These are phyloP conservation scores for Tyria jacobaeae DNA, from an alignment of 2,888 invertebrate species.

Conservation along the genomic window DNA sequence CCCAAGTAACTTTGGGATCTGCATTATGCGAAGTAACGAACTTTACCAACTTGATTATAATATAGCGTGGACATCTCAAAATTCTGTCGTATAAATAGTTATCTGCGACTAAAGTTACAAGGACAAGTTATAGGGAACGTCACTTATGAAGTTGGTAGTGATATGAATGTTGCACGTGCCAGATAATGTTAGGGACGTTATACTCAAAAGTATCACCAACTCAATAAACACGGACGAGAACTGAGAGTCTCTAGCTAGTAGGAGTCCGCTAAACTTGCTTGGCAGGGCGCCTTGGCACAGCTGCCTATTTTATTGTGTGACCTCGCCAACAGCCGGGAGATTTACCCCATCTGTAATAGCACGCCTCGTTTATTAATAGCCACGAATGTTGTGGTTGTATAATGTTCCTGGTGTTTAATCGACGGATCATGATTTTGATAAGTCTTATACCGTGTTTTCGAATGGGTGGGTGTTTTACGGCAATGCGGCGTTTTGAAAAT, in stretches of 20 bases:
- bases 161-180: slow-evolving; percentile 1
- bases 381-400: slow-evolving; percentile 63
- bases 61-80: slow-evolving; percentile 13
- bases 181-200: background rate
- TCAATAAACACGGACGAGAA: slow-evolving; percentile 10
- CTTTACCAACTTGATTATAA: slow-evolving; percentile 18
- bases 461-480: background rate
- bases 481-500: slow-evolving; percentile 26
- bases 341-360: slow-evolving; percentile 72
- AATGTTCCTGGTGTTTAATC: slow-evolving; percentile 67
- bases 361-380: slow-evolving; percentile 68
- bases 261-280: slow-evolving; percentile 66
- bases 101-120: slow-evolving; percentile 14
- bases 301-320: slow-evolving; percentile 70
- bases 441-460: slow-evolving; percentile 53
- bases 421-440: slow-evolving; percentile 66
- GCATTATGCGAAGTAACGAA: slow-evolving; percentile 18
- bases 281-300: slow-evolving; percentile 74
- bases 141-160: slow-evolving; percentile 1
- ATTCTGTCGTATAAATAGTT: slow-evolving; percentile 12
- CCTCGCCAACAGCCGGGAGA: slow-evolving; percentile 72
- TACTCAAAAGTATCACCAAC: slow-evolving; percentile 1
- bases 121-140: slow-evolving; percentile 11
- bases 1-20: slow-evolving; percentile 12
- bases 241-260: slow-evolving; percentile 43